phyloP scores from a whole-genome alignment of 2,113 vertebrate species.

The Heterotilapia buettikoferi region DNA sequence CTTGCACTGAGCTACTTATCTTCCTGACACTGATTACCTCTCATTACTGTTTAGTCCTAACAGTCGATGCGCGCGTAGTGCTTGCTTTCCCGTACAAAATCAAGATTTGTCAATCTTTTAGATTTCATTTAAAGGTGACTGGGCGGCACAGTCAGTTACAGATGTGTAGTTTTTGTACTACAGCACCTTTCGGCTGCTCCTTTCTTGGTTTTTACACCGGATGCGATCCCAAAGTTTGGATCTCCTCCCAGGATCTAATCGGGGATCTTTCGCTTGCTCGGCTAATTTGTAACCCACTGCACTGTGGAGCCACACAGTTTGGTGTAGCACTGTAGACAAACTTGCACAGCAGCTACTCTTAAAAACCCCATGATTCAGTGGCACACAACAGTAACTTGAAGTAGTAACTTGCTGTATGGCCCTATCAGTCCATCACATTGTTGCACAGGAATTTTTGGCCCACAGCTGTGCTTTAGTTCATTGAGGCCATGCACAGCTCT shows the following conservation, averaged over 20 bases:
- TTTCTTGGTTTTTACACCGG: accelerated
- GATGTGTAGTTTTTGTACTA: not conserved
- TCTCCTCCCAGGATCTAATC: not conserved
- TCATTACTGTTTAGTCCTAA: not conserved
- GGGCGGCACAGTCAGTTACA: not conserved
- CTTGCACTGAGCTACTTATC: not conserved
- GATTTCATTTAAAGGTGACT: not conserved
- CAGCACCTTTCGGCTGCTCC: not conserved
- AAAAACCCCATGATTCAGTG: not conserved
- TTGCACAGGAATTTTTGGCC: not conserved
- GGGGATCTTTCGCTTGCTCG: not conserved
- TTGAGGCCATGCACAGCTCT: not conserved
- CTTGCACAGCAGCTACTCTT: not conserved
- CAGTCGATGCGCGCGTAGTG: not conserved
- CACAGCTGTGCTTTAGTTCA: not conserved
- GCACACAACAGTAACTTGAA: not conserved
- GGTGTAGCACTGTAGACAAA: not conserved
- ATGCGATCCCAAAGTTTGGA: not conserved
- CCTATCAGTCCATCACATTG: not conserved
- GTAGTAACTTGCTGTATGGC: not conserved
- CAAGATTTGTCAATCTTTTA: not conserved
- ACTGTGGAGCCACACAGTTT: not conserved
- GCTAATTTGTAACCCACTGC: not conserved
- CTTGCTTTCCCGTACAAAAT: not conserved
- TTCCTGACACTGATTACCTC: not conserved